Evolutionary conservation across 2,113 vertebrate species (phyloP).

Genomic region (Phrynosoma blainvillii): DNA sequence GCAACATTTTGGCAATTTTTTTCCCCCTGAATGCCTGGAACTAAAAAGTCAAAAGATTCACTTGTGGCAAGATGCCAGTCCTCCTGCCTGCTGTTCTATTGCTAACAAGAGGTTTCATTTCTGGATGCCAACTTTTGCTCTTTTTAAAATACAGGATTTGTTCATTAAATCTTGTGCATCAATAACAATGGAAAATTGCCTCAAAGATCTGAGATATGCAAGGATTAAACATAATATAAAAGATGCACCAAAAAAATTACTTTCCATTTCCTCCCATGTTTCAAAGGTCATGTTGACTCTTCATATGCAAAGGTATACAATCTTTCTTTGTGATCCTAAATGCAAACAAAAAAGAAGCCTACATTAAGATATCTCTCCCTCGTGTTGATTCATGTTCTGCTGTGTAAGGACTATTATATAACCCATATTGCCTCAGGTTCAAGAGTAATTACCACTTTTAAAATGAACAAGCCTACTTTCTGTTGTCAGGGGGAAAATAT

Average conservation of each 20-base stretch:
- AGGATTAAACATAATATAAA: neutral
- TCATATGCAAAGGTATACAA: neutral
- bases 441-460: neutral
- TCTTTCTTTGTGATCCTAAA: neutral
- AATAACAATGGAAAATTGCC: neutral
- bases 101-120: neutral
- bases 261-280: neutral
- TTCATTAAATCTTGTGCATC: neutral
- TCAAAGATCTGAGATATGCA: neutral
- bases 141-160: neutral
- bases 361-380: neutral
- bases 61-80: neutral
- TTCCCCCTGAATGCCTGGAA: neutral
- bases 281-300: neutral
- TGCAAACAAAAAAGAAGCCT: neutral
- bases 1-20: neutral
- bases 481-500: neutral
- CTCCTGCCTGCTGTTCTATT: neutral
- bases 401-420: neutral
- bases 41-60: neutral
- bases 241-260: neutral
- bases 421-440: accelerated
- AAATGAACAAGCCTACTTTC: neutral
- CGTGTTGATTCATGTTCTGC: neutral
- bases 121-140: neutral